Conservation (phyloP, 2,113 vertebrate species). For the Callionymus lyra region DNA sequence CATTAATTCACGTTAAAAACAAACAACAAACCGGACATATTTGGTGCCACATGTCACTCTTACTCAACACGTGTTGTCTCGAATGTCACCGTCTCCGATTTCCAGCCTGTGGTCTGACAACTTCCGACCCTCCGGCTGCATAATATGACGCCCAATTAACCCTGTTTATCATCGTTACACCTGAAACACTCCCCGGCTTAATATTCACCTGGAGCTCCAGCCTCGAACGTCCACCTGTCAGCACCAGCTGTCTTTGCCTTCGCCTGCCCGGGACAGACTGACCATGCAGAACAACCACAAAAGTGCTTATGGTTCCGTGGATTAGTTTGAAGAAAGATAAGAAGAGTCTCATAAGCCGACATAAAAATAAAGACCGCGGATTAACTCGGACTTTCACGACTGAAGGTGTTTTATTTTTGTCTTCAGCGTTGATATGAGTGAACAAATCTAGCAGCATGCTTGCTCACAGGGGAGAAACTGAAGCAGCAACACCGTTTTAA, state of each 20-base stretch:
- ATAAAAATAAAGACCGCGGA: constrained; percentile 26
- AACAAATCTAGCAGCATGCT: too few species aligned
- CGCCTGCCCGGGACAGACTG: constrained; percentile 17
- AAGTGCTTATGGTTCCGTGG: constrained; percentile 9
- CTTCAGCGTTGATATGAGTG: too few species aligned
- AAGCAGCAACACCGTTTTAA: too few species aligned
- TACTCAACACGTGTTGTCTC: too few species aligned
- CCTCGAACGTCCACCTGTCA: constrained; percentile 30
- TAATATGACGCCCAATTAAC: constrained; percentile 49
- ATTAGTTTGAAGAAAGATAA: constrained; percentile 20
- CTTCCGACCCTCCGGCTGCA: constrained; percentile 26
- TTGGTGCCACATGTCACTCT: too few species aligned
- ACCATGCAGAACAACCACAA: constrained; percentile 21
- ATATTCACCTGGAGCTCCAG: constrained; percentile 16
- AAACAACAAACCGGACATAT: too few species aligned
- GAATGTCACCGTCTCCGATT: too few species aligned
- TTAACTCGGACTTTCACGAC: too few species aligned
- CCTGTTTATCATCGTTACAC: constrained; percentile 42
- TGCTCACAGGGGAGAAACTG: too few species aligned
- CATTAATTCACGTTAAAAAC: too few species aligned
- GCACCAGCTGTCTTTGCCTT: constrained; percentile 22
- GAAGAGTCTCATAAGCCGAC: constrained; percentile 21
- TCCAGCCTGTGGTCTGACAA: constrained; percentile 24
- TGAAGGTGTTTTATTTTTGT: too few species aligned
- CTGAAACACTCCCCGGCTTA: constrained; percentile 30